Base-by-base conservation (phyloP, 2,888 invertebrate species). In the Rhopalosiphum nymphaeae region DNA sequence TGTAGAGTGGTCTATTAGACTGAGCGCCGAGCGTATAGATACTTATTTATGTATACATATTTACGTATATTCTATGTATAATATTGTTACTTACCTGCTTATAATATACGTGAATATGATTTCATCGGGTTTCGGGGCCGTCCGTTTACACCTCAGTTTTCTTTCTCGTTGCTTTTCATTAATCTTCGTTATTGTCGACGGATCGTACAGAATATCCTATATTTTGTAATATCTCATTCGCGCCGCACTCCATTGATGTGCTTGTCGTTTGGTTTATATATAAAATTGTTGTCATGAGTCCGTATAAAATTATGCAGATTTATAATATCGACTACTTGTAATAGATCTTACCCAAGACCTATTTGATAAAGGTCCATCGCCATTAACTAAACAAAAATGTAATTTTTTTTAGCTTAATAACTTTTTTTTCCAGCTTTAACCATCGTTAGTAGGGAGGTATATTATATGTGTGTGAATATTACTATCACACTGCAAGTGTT, bases 1-100 rank as follows among this genome's bases (percentile, higher is more conserved):
- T 89, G 53, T 56, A 26, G 89, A 89, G 56, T 53, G 26, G 78
- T 88, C n/a, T 88, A 88, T 88, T 78, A 36, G 78, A 21, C 78
- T 21, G 36, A 49, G 49, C 21, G 11, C 87, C 36, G 10, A 16
- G 3, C 26, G 13, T 85, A 42, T 44, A 85, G 78, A 78, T 78
- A 78, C 21, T 78, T 85, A 44, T 85, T 85, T 85, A 85, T 44
- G 9, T n/a, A 67, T 67, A 67, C 16, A 67, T 67, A 67, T n/a
- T 13, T n/a, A n/a, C n/a, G 11, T 36, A 78, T 78, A 78, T 78
- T 78, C n/a, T 78, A 53, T 78, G 36, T 36, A 36, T 78, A 78
- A 36, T 36, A 42, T 36, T 25, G 78, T 36, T 78, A 67, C 67
- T n/a, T 36, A 67, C 67, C 67, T 36, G 67, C n/a, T 36, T 85